A percentile compares a stretch with the other conserved stretches of the same genome.
These are phyloP conservation scores for Mormyrops attenuatus DNA, from an alignment of 2,797 vertebrate genomes.

Conservation along the genomic window DNA sequence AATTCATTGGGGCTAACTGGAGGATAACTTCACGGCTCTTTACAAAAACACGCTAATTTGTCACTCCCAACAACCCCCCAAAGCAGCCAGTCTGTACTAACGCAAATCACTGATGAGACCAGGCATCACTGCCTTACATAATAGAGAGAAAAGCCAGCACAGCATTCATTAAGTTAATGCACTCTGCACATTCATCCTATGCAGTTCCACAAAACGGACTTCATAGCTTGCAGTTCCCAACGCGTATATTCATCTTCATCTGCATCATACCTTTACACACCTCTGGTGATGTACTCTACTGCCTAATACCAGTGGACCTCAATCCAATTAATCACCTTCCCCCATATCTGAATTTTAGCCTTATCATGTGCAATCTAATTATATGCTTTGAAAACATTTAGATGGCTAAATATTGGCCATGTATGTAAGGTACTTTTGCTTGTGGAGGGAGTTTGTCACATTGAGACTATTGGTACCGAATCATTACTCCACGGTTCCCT, in stretches of 20 bases:
- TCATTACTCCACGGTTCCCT: background rate
- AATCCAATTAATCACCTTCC: background rate
- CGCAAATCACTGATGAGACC: background rate
- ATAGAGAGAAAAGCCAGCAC: background rate
- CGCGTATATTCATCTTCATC: background rate
- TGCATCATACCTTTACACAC: background rate
- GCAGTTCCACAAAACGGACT: background rate
- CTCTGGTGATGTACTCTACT: background rate
- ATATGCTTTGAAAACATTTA: no score
- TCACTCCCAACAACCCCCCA: constrained; percentile 32
- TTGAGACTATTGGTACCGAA: background rate
- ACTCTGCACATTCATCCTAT: background rate
- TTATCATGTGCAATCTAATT: background rate
- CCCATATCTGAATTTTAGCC: background rate
- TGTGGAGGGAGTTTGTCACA: background rate
- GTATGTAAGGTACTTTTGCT: background rate
- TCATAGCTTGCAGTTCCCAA: background rate
- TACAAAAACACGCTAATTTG: constrained; percentile 38
- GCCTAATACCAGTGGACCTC: background rate
- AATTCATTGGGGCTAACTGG: constrained; percentile 29
- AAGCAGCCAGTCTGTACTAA: background rate
- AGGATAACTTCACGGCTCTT: constrained; percentile 44
- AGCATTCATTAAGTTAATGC: background rate
- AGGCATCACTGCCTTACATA: background rate
- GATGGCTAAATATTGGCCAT: background rate